phyloP scores from a whole-genome alignment of 1,140 invertebrate species.

The Mercenaria mercenaria region DNA sequence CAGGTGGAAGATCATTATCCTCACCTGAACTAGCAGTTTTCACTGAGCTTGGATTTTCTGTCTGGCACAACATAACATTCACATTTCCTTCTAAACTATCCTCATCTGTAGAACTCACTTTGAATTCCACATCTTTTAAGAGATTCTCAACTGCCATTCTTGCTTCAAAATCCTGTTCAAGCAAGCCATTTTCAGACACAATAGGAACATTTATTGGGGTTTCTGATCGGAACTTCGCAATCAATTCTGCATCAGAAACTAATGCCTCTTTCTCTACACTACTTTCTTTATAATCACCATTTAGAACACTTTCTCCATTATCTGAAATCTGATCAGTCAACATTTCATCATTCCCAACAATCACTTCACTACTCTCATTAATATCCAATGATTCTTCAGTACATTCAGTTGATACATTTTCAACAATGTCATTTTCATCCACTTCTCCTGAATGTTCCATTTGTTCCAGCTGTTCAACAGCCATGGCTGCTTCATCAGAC shows the following conservation, averaged over 20 bases:
- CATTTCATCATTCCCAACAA: slow-evolving; percentile 13
- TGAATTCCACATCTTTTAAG: slow-evolving; percentile 47
- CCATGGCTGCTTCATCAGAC: slow-evolving; percentile 52
- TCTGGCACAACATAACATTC: slow-evolving; percentile 35
- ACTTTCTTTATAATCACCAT: slow-evolving; percentile 34
- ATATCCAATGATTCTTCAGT: slow-evolving; percentile 33
- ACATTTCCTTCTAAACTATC: slow-evolving; percentile 49
- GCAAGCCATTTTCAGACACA: slow-evolving; percentile 52
- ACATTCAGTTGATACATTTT: not conserved
- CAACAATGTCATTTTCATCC: not conserved
- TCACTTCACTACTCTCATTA: slow-evolving; percentile 10
- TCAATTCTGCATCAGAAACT: slow-evolving; percentile 28
- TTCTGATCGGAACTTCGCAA: slow-evolving; percentile 55
- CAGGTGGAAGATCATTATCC: slow-evolving; percentile 18
- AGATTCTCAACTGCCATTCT: slow-evolving; percentile 60
- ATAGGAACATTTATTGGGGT: slow-evolving; percentile 55
- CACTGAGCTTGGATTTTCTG: slow-evolving; percentile 34
- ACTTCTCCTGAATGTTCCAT: slow-evolving; percentile 44
- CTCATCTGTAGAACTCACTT: slow-evolving; percentile 48
- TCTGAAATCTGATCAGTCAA: not conserved
- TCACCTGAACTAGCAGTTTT: slow-evolving; percentile 21
- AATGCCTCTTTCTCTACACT: slow-evolving; percentile 49
- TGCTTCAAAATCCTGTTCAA: slow-evolving; percentile 62
- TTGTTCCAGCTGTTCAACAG: slow-evolving; percentile 54
- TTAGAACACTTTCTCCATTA: slow-evolving; percentile 16